phyloP scores from a whole-genome alignment of 2,113 vertebrate genomes.

The Manacus vitellinus region DNA sequence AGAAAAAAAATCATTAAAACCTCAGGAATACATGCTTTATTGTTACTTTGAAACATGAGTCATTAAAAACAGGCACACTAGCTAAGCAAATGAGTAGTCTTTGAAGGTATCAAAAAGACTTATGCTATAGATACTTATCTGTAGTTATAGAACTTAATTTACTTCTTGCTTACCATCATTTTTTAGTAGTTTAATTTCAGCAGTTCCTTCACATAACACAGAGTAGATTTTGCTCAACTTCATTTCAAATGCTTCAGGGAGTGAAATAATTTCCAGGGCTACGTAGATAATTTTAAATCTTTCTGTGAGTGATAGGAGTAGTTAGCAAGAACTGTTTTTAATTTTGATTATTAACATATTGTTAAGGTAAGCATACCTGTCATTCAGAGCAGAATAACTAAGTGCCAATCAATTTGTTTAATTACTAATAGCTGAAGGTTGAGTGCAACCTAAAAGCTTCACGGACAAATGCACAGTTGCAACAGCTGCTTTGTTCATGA shows the following conservation, averaged over 20 bases:
- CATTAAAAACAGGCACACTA: background rate
- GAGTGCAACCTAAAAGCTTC: background rate
- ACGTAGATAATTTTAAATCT: background rate
- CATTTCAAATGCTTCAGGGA: constrained; percentile 18
- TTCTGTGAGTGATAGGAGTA: background rate
- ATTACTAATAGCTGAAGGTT: background rate
- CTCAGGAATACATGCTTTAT: background rate
- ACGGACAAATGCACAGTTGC: background rate
- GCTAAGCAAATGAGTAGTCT: constrained; percentile 9
- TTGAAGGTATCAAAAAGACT: constrained; percentile 29
- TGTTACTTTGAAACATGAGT: constrained; percentile 2
- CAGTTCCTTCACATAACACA: background rate
- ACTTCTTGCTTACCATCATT: constrained; percentile 6
- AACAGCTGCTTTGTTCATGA: background rate
- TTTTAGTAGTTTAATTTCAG: constrained; percentile 11
- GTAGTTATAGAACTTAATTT: constrained; percentile 15
- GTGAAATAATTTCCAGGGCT: constrained; percentile 1
- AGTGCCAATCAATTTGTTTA: background rate
- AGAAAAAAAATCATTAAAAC: constrained; percentile 16
- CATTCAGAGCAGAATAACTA: background rate
- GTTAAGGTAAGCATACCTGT: background rate
- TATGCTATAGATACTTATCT: constrained; percentile 16
- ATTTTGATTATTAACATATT: background rate
- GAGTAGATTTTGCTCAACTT: background rate
- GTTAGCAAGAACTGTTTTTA: background rate